Conservation (phyloP, 2,888 invertebrate species). For the Drosophila parthenogenetica region DNA sequence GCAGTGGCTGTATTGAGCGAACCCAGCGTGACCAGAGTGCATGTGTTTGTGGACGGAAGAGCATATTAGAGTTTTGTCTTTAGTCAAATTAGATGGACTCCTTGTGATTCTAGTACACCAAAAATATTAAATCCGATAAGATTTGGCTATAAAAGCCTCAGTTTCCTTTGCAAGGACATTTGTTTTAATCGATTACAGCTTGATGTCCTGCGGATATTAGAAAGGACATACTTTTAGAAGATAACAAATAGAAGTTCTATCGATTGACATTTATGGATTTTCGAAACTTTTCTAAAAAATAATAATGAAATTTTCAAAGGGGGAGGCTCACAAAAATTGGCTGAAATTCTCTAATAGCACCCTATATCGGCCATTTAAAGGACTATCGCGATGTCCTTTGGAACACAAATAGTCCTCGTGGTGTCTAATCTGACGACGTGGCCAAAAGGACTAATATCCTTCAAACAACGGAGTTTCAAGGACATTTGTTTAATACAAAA, state of each 20-base stretch:
- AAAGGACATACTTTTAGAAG: background rate
- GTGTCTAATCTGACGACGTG: background rate
- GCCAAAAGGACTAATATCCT: slow-evolving; percentile 17
- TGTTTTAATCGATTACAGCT: no score
- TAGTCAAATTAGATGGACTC: no score
- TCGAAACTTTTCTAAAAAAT: background rate
- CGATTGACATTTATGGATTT: slow-evolving; percentile 8
- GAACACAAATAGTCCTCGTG: background rate
- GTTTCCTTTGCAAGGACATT: no score
- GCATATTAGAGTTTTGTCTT: no score
- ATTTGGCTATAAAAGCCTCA: no score
- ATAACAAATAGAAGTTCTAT: background rate
- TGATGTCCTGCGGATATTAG: no score
- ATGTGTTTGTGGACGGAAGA: no score
- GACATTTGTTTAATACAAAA: slow-evolving; percentile 7
- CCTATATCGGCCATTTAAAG: background rate
- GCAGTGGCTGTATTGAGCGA: no score
- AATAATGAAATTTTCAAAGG: background rate
- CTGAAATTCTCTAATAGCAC: background rate
- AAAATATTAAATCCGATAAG: no score
- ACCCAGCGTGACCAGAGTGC: no score
- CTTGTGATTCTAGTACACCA: no score
- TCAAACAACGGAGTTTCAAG: background rate
- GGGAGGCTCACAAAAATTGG: background rate
- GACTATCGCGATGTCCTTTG: slow-evolving; percentile 12